Base-by-base conservation (phyloP, 2,888 invertebrate species). In the Acleris sparsana region DNA sequence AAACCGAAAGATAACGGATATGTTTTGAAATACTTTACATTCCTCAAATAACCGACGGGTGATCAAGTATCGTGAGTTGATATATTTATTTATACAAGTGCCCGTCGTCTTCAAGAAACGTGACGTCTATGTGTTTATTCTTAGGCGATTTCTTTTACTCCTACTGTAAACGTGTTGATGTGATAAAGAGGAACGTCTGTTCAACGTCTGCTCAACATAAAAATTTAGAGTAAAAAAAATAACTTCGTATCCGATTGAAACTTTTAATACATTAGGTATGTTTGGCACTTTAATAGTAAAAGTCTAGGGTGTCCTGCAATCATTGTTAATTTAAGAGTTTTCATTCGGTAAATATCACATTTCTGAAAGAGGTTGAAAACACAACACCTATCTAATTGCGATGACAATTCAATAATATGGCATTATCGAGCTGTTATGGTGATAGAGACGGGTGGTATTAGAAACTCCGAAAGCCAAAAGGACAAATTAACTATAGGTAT, bases 61-160 rank as follows among this genome's bases (percentile, higher is more conserved):
- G 25, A 60, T 64, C 49, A 53, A 53, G 59, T 59, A 44, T 49
- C 59, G 18, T 53, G 43, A 55, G 64, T 55, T 60, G 59, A 64
- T 64, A 43, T 51, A 56, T 56, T 56, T 64, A 48, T 64, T 64
- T 64, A 49, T 60, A 60, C 64, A 60, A 64, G 59, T 64, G 55
- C 29, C 55, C 64, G 64, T 64, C 64, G 59, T 55, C 55, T 65
- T 44, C 48, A 55, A 65, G 60, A 51, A 53, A 64, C 64, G 49
- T 60, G 48, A 65, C 59, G 59, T 58, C 53, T 48, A 18, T 20
- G 25, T 64, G 64, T 64, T 64, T 64, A 64, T 55, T 25, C 60
- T 64, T 39, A 55, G 55, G 64, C 59, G 59, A 60, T 64, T 64
- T 53, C 48, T 60, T 60, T 20, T 60, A 49, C 59, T 60, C 4